Conservation (phyloP, 2,797 vertebrate genomes). For the Leucoraja ocellata region DNA sequence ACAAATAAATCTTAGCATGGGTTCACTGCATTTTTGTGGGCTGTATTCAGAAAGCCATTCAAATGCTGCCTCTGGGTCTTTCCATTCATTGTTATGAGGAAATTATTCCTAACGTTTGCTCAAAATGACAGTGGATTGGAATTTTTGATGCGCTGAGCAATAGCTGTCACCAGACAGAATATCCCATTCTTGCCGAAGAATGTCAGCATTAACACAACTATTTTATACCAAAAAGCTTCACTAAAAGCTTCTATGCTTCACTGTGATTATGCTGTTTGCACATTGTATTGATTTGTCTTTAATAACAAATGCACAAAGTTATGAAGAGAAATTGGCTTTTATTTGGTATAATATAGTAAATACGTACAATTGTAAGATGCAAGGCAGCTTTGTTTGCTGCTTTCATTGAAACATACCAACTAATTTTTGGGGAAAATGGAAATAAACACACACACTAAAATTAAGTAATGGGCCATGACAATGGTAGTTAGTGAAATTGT, state of each 20-base stretch:
- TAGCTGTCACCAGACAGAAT: neutral
- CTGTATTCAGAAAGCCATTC: neutral
- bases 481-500: no score
- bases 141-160: neutral
- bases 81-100: neutral
- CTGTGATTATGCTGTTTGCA: neutral
- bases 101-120: neutral
- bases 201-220: neutral
- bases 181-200: neutral
- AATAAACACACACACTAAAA: no score
- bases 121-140: neutral
- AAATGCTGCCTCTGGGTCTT: neutral
- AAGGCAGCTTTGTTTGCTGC: no score
- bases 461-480: no score
- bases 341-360: no score
- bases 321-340: no score
- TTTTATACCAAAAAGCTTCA: neutral
- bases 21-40: neutral
- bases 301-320: neutral
- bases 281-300: neutral
- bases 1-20: neutral
- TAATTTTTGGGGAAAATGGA: no score
- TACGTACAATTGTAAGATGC: no score
- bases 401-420: no score
- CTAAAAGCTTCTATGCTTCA: neutral